Percentiles rank a stretch among this genome's conserved stretches.
These are phyloP conservation scores for Saguinus midas DNA, from an alignment of 2,113 vertebrate species.

Conservation along the genomic window DNA sequence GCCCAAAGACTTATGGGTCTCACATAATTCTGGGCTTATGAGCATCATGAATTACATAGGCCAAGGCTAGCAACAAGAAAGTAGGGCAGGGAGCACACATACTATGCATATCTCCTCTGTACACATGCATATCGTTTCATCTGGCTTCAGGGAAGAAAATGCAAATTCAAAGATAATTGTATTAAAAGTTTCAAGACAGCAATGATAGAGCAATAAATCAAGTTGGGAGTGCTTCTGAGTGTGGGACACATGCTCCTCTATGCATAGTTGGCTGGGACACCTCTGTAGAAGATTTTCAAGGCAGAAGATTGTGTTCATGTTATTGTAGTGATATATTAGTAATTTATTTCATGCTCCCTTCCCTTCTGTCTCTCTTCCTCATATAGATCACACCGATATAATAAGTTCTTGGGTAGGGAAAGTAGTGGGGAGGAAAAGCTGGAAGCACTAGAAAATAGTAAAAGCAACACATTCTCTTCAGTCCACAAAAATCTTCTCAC, in stretches of 20 bases:
- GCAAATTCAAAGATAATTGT: not conserved
- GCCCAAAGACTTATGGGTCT: not conserved
- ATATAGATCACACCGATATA: not conserved
- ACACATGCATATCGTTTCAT: not conserved
- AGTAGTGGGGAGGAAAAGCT: not conserved
- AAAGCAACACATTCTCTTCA: not conserved
- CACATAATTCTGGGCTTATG: not conserved
- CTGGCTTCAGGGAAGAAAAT: not conserved
- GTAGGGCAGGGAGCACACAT: not conserved
- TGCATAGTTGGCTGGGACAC: not conserved
- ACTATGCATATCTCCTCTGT: not conserved
- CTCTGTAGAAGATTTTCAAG: not conserved
- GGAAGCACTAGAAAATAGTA: not conserved
- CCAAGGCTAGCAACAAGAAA: not conserved
- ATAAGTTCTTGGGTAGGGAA: not conserved
- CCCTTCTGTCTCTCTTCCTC: not conserved
- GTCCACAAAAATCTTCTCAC: not conserved
- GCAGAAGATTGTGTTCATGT: not conserved
- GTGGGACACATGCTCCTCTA: not conserved
- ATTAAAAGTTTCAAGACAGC: not conserved
- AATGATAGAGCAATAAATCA: not conserved
- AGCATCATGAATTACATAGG: not conserved
- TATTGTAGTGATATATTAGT: not conserved
- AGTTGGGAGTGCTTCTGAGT: not conserved
- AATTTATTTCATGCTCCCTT: not conserved